Percentiles rank a stretch among this genome's conserved stretches.
Evolutionary conservation across 2,888 invertebrate genomes (phyloP).

Genomic region (Liodrosophila aerea): DNA sequence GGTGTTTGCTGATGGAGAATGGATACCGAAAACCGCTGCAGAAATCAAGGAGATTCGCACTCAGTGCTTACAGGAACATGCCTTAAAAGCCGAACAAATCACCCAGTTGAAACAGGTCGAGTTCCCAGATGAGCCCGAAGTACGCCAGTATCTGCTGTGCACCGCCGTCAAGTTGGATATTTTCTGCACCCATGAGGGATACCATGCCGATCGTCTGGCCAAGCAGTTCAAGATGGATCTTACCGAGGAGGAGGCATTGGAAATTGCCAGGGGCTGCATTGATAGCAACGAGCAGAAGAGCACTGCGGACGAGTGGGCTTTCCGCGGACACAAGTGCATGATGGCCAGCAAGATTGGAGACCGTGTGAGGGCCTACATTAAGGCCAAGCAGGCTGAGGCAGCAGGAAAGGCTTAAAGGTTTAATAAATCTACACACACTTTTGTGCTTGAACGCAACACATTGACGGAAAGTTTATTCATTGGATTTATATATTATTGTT

Average conservation of each 20-base stretch:
- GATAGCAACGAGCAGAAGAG: constrained; percentile 76
- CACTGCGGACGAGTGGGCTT: constrained; percentile 79
- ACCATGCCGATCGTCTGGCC: constrained; percentile 78
- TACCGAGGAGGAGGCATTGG: constrained; percentile 73
- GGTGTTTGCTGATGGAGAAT: constrained; percentile 73
- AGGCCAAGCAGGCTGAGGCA: constrained; percentile 61
- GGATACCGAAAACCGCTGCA: constrained; percentile 70
- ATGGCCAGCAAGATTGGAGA: constrained; percentile 79
- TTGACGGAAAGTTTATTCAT: constrained; percentile 54
- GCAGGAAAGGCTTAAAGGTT: constrained; percentile 29
- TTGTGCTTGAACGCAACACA: constrained; percentile 55
- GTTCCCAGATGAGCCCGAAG: constrained; percentile 72
- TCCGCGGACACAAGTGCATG: constrained; percentile 80
- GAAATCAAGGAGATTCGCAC: constrained; percentile 73
- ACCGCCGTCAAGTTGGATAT: constrained; percentile 72
- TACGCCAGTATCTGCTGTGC: constrained; percentile 77
- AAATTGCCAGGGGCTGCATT: constrained; percentile 75
- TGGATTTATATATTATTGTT: constrained; percentile 3
- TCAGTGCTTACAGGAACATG: constrained; percentile 68
- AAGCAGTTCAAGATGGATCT: constrained; percentile 80
- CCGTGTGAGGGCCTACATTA: constrained; percentile 68
- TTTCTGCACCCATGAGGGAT: constrained; percentile 74
- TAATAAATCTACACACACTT: constrained; percentile 10
- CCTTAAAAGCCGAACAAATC: constrained; percentile 60
- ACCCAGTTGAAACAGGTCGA: constrained; percentile 66